Evolutionary conservation across 1,140 invertebrate genomes (phyloP).

Genomic region (Venustaconcha ellipsiformis): DNA sequence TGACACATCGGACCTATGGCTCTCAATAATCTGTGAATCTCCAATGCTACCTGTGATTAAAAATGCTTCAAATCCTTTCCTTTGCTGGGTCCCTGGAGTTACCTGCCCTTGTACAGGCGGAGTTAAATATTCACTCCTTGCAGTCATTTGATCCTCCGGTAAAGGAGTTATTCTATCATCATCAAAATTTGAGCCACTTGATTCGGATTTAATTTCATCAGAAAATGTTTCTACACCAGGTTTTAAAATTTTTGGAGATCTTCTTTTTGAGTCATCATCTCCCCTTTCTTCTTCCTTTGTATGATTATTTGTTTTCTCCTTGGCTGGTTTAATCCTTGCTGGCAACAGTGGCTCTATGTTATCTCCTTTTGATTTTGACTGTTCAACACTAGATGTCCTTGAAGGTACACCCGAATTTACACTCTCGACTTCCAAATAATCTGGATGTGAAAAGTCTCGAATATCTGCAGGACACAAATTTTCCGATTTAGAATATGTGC

Average conservation of each 20-base stretch:
- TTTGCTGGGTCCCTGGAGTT: no score
- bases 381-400: conserved; percentile 6
- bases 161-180: no score
- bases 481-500: neutral
- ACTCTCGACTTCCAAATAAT: conserved; percentile 56
- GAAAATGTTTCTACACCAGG: no score
- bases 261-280: conserved; percentile 58
- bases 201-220: no score
- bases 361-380: conserved; percentile 14
- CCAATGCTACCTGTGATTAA: conserved; percentile 17
- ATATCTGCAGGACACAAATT: conserved; percentile 29
- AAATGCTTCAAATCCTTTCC: conserved; percentile 21
- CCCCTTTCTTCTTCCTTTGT: conserved; percentile 77
- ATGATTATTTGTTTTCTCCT: conserved; percentile 76
- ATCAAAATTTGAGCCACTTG: no score
- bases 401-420: conserved; percentile 42
- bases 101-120: no score
- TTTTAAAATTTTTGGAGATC: conserved; percentile 32
- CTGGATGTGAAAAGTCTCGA: conserved; percentile 39
- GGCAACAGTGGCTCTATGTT: conserved; percentile 69
- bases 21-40: conserved; percentile 10
- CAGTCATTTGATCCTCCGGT: no score
- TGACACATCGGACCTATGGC: conserved; percentile 29
- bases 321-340: conserved; percentile 73
- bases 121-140: no score